A percentile compares a stretch with the other conserved stretches of the same genome.
Evolutionary conservation across 2,888 invertebrate species (phyloP).

Genomic region (Rhamnusium bicolor): DNA sequence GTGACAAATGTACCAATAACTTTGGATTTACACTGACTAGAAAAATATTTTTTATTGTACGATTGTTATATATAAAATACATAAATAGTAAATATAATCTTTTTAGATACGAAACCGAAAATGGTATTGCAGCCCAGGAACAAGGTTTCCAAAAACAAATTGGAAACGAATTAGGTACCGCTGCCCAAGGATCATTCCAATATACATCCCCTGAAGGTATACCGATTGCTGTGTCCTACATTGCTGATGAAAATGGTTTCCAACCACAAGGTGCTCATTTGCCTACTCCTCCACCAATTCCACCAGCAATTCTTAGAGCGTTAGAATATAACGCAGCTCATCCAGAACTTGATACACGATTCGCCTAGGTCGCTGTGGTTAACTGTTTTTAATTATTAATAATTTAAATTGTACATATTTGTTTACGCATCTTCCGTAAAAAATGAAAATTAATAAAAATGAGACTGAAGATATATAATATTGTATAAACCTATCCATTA

Average conservation of each 20-base stretch:
- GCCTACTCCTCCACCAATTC: conserved; percentile 59
- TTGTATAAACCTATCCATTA: background rate
- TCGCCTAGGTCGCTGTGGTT: background rate
- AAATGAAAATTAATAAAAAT: background rate
- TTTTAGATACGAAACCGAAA: conserved; percentile 75
- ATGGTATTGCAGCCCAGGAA: conserved; percentile 76
- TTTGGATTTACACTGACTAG: too few species aligned
- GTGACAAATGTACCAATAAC: too few species aligned
- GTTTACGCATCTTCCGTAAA: background rate
- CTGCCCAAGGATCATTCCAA: conserved; percentile 71
- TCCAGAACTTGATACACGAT: background rate
- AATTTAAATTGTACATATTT: background rate
- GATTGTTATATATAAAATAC: too few species aligned
- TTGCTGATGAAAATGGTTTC: conserved; percentile 63
- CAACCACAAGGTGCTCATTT: conserved; percentile 59
- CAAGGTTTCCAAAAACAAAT: conserved; percentile 71
- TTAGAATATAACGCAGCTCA: conserved; percentile 74
- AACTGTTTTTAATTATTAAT: background rate
- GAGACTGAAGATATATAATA: background rate
- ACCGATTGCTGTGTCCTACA: conserved; percentile 53
- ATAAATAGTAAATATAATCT: too few species aligned
- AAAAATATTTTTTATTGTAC: too few species aligned
- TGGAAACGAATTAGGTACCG: conserved; percentile 64
- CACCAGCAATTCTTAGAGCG: conserved; percentile 74
- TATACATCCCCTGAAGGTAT: conserved; percentile 60